phyloP scores from a whole-genome alignment of 2,888 invertebrate genomes.

The Listrodromus nycthemerus region DNA sequence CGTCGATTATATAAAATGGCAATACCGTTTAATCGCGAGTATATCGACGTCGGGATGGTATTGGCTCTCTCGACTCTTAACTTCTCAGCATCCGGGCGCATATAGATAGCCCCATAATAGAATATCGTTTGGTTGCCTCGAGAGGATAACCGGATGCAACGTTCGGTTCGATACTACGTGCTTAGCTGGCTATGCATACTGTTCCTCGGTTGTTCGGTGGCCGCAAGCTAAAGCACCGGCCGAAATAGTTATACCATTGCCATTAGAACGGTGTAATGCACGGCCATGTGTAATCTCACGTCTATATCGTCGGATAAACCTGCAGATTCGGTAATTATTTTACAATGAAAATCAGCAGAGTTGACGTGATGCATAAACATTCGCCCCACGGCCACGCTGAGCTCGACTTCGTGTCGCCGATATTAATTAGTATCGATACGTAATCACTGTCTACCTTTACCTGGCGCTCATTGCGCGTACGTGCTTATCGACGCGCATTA shows the following conservation, averaged over 20 bases:
- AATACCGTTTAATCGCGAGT: slow-evolving; percentile 13
- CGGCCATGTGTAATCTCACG: slow-evolving; percentile 1
- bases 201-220: neutral
- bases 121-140: slow-evolving; percentile 54
- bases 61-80: slow-evolving; percentile 34
- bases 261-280: slow-evolving; percentile 30
- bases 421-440: neutral
- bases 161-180: slow-evolving; percentile 57
- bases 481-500: slow-evolving; percentile 7
- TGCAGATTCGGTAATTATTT: slow-evolving; percentile 3
- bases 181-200: slow-evolving; percentile 31
- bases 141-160: slow-evolving; percentile 52
- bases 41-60: slow-evolving; percentile 20
- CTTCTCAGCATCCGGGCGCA: slow-evolving; percentile 44
- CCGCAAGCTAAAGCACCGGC: slow-evolving; percentile 16
- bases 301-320: slow-evolving; percentile 1
- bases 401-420: neutral
- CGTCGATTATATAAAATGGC: slow-evolving; percentile 3
- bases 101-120: slow-evolving; percentile 56
- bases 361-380: neutral
- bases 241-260: slow-evolving; percentile 32
- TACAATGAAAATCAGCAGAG: slow-evolving; percentile 5
- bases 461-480: neutral
- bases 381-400: neutral
- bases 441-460: slow-evolving; percentile 3